Conservation (phyloP, 2,888 invertebrate genomes). For the Phania funesta region DNA sequence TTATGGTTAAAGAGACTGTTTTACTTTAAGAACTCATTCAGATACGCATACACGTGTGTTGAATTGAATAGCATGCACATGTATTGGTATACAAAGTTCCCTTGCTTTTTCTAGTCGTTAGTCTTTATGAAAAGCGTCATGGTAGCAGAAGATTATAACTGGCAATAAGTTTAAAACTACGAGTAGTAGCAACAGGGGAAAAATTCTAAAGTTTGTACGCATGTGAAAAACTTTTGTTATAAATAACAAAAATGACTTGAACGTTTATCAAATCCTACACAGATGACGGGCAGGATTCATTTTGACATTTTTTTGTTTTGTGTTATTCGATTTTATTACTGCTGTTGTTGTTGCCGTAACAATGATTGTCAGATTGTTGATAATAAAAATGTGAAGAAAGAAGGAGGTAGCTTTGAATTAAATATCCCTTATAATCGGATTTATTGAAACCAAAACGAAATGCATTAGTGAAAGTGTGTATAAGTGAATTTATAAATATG, state of each 20-base stretch:
- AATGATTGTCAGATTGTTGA: not conserved
- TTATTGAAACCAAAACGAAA: constrained; percentile 3
- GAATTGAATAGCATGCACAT: no score
- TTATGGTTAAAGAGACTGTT: no score
- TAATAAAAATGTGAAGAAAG: not conserved
- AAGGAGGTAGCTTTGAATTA: constrained; percentile 11
- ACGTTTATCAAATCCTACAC: constrained; percentile 37
- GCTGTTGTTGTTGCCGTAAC: not conserved
- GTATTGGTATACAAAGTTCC: no score
- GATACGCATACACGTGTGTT: no score
- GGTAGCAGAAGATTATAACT: no score
- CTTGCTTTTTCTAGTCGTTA: no score
- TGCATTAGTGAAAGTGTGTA: not conserved
- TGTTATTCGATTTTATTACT: constrained; percentile 24
- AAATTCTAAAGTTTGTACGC: not conserved
- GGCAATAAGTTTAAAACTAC: no score
- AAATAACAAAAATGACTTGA: constrained; percentile 11
- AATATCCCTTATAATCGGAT: constrained; percentile 48
- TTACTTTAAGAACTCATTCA: no score
- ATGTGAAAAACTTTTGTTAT: not conserved
- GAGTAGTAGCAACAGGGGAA: not conserved
- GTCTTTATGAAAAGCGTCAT: no score
- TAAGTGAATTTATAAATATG: not conserved
- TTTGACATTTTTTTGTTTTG: not conserved
- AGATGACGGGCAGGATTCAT: not conserved